These are phyloP conservation scores for Clavelina lepadiformis DNA, from an alignment of 23 tunicate genomes.

Conservation along the genomic window DNA sequence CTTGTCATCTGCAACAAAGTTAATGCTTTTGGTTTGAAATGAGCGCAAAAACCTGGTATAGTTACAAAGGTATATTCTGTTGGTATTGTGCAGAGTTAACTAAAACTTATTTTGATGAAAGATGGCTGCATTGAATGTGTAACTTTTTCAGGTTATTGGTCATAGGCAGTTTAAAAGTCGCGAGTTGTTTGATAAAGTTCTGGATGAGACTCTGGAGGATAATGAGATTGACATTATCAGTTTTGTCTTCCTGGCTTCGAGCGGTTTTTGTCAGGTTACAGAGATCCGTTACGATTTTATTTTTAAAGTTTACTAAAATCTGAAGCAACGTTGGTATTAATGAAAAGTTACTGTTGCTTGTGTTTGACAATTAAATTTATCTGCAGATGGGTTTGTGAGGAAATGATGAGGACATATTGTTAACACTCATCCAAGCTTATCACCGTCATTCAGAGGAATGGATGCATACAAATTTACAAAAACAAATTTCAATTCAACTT, in stretches of 20 bases:
- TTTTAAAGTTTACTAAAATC: no score
- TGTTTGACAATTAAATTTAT: not conserved
- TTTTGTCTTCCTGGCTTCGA: conserved; percentile 85
- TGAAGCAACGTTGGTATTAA: not conserved
- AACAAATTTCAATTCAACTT: no score
- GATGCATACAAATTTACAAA: no score
- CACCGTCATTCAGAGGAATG: conserved; percentile 70
- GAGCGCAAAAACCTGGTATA: conserved; percentile 52
- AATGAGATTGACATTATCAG: conserved; percentile 29
- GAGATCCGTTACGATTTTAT: no score
- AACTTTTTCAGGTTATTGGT: conserved; percentile 19
- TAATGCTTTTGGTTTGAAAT: conserved; percentile 29
- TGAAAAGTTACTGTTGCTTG: not conserved
- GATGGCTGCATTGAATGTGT: not conserved
- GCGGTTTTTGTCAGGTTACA: conserved; percentile 63
- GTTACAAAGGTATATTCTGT: conserved; percentile 23
- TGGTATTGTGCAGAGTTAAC: not conserved
- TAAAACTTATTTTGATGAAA: not conserved
- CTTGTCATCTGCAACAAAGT: conserved; percentile 60
- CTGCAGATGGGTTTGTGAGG: conserved; percentile 66
- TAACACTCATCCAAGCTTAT: conserved; percentile 77
- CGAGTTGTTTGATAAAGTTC: conserved; percentile 34
- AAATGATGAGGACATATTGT: conserved; percentile 60
- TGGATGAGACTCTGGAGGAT: conserved; percentile 30
- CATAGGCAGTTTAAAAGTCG: conserved; percentile 31